Base-by-base conservation (phyloP, 2,113 vertebrate species). In the Nothoprocta pentlandii region DNA sequence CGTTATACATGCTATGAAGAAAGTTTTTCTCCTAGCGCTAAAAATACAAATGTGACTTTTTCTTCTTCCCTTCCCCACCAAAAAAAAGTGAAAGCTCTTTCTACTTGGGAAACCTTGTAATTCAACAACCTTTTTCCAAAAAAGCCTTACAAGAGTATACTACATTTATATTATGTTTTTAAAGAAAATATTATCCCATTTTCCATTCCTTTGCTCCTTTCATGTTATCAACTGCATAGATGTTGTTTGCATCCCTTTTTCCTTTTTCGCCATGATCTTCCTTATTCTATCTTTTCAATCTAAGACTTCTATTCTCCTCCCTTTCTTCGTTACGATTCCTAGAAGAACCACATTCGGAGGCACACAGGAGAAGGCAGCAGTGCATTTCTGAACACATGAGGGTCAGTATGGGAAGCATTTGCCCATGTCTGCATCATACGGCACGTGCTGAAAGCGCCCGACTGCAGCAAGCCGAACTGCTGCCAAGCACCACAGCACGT, bases 381-480 rank as follows among this genome's bases (percentile, higher is more conserved):
- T 20, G 32, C 58, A 32, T 74, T 77, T 77, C 49, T 51, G 9
- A 70, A 22, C 15, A 67, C 54, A 10, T 8, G 5, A 7, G 39
- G 36, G 54, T 67, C 69, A 21, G 6, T 16, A n/a, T 34, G 21
- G 0, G 1, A 68, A 16, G 14, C 13, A 36, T 51, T 80, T 58
- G 70, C 62, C 61, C 1, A 0, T 22, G 17, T 47, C 67, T 30
- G 1, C 49, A 6, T 14, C 49, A 5, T 10, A 58, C 1, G 34
- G 34, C 39, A 81, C 23, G 32, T 36, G 53, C 80, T 87, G n/a
- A 30, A 92, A 61, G 42, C 70, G 12, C 16, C 75, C 6, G 6
- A 23, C 26, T 46, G 47, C 62, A 80, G 36, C n/a, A 76, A 84
- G 62, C 0, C 49, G 36, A 94, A 83, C 47, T 54, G 17, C 20